Percentiles rank a stretch among this genome's conserved stretches.
Evolutionary conservation across 2,888 invertebrate species (phyloP).

Genomic region (Xestoiulus laeticollis): DNA sequence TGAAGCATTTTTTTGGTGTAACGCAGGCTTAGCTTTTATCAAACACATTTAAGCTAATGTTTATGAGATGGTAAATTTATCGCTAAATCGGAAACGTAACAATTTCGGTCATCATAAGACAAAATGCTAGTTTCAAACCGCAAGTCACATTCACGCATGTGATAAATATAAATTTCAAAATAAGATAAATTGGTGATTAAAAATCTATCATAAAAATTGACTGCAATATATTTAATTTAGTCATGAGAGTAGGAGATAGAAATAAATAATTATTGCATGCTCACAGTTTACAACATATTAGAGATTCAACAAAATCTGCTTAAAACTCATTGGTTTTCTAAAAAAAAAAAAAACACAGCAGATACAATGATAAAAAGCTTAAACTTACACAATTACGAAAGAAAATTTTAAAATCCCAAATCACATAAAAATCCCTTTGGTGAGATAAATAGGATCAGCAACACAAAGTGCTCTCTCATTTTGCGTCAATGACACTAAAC

Average conservation of each 20-base stretch:
- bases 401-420: background rate
- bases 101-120: no score
- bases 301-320: background rate
- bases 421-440: background rate
- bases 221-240: background rate
- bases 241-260: background rate
- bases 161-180: no score
- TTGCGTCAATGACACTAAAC: background rate
- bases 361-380: conserved; percentile 12
- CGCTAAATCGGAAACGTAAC: no score
- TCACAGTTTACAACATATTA: background rate
- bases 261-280: background rate
- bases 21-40: no score
- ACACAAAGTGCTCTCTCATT: background rate
- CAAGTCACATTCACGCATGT: no score
- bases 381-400: background rate
- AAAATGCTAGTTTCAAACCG: no score
- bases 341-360: background rate
- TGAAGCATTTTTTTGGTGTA: no score
- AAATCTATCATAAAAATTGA: no score
- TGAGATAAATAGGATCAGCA: background rate
- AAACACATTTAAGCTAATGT: no score
- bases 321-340: background rate
- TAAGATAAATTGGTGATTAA: no score
- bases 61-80: no score